Percentiles rank a stretch among this genome's conserved stretches.
Evolutionary conservation across 2,888 invertebrate species (phyloP).

Genomic region (Smittia aterrima): DNA sequence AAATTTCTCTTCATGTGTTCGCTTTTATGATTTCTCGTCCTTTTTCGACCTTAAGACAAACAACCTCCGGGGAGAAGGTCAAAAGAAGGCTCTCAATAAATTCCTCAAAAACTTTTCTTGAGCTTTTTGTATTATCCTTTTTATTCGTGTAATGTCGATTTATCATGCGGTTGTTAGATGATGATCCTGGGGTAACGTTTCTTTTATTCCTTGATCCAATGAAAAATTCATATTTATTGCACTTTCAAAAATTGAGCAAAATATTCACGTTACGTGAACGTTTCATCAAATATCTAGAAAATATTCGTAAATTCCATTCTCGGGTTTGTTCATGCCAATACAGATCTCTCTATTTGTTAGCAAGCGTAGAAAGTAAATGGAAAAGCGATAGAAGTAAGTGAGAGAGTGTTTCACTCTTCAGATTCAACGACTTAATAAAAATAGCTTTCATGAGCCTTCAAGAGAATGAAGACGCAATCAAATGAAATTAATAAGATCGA

Average conservation of each 20-base stretch:
- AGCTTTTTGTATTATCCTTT: not conserved
- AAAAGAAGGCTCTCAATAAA: not conserved
- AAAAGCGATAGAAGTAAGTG: no score
- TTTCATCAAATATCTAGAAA: not conserved
- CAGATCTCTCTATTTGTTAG: not conserved
- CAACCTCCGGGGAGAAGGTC: not conserved
- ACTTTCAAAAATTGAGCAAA: conserved; percentile 19
- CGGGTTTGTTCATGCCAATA: not conserved
- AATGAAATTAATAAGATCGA: not conserved
- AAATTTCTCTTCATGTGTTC: conserved; percentile 15
- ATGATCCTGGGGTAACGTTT: not conserved
- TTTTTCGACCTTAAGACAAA: not conserved
- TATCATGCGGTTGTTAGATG: not conserved
- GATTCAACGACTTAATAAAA: no score
- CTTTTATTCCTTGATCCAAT: not conserved
- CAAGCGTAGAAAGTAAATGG: no score
- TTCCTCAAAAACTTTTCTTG: conserved; percentile 7
- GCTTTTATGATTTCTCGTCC: not conserved
- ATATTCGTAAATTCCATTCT: no score
- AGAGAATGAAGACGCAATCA: not conserved
- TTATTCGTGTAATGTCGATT: not conserved
- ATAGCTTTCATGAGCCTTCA: not conserved
- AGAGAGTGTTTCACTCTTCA: no score
- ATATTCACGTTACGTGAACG: not conserved
- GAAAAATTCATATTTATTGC: conserved; percentile 13